Percentiles rank a stretch among this genome's conserved stretches.
Conservation (phyloP, 2,797 vertebrate genomes). For the Amblyraja radiata region DNA sequence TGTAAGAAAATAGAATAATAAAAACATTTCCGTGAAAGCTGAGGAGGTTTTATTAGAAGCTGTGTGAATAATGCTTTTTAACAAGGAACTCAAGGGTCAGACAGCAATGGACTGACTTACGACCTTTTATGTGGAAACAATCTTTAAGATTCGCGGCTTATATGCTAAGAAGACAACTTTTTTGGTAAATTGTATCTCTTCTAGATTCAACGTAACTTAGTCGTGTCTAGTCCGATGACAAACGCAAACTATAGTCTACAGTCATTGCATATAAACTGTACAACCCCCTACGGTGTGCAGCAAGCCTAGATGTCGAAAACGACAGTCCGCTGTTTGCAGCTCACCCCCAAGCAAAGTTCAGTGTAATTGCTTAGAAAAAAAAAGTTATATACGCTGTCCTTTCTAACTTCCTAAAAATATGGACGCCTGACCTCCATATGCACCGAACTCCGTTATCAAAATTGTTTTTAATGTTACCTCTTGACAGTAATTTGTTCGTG, state of each 20-base stretch:
- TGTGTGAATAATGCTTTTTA: conserved; percentile 68
- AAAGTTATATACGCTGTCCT: background rate
- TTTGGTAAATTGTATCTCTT: conserved; percentile 23
- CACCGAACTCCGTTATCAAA: background rate
- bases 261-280: background rate
- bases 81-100: conserved; percentile 64
- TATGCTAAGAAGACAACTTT: background rate
- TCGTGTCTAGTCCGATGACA: background rate
- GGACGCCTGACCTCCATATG: background rate
- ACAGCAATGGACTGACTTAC: conserved; percentile 63
- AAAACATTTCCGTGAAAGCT: conserved; percentile 69
- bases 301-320: background rate
- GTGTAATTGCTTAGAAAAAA: background rate
- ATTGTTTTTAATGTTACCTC: background rate
- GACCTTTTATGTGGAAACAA: conserved; percentile 68
- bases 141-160: conserved; percentile 40
- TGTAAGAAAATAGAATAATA: conserved; percentile 68
- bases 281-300: background rate
- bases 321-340: background rate
- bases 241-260: background rate
- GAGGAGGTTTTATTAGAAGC: conserved; percentile 58
- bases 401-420: background rate
- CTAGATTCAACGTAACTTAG: background rate
- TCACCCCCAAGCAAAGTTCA: background rate
- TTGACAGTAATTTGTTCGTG: background rate